Percentiles rank a stretch among this genome's conserved stretches.
Evolutionary conservation across 2,113 vertebrate species (phyloP).

Genomic region (Speoplatyrhinus poulsoni): DNA sequence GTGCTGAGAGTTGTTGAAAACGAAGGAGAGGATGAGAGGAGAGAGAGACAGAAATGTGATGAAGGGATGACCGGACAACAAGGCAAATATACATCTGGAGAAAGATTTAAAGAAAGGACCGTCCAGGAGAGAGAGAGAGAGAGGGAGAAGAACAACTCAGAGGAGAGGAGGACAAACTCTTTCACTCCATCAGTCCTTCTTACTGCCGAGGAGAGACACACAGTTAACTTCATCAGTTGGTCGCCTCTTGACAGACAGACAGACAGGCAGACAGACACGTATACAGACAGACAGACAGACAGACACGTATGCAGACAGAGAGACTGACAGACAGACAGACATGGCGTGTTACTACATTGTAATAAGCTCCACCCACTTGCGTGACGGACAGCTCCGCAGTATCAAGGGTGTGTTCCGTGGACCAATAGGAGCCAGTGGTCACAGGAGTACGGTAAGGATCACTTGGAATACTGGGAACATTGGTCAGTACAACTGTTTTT

Average conservation of each 20-base stretch:
- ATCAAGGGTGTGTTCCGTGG: constrained; percentile 98
- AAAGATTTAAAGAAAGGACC: neutral
- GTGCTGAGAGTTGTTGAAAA: no score
- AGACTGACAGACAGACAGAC: constrained; percentile 47
- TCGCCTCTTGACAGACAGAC: constrained; percentile 21
- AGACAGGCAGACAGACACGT: constrained; percentile 67
- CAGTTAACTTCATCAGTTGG: no score
- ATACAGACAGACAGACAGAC: constrained; percentile 16
- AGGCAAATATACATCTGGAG: neutral
- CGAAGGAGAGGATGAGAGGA: constrained; percentile 8
- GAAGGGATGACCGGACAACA: constrained; percentile 6
- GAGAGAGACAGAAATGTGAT: constrained; percentile 17
- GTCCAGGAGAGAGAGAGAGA: constrained; percentile 43
- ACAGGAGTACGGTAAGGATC: constrained; percentile 85
- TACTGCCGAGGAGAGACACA: constrained; percentile 3
- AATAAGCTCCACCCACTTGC: constrained; percentile 97
- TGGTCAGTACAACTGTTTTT: neutral
- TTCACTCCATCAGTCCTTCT: neutral
- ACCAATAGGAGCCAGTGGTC: constrained; percentile 87
- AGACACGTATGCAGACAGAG: constrained; percentile 28
- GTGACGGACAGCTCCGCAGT: constrained; percentile 95
- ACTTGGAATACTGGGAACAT: neutral
- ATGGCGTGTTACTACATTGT: constrained; percentile 99
- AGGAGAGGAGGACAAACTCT: constrained; percentile 21
- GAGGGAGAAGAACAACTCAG: constrained; percentile 21